These are phyloP conservation scores for Drosophila lacertosa DNA, from an alignment of 1,140 invertebrate genomes.

Conservation along the genomic window DNA sequence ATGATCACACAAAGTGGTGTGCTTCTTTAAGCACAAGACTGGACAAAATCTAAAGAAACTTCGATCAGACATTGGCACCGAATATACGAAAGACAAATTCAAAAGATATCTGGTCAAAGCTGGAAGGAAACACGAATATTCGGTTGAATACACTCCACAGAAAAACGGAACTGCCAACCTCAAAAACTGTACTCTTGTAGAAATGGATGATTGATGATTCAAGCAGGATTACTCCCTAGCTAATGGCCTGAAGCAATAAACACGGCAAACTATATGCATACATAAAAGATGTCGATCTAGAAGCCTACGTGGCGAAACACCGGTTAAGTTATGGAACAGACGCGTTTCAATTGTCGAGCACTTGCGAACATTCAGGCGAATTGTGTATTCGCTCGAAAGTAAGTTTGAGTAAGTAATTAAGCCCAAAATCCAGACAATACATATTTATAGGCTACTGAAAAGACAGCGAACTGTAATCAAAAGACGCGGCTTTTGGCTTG, in stretches of 20 bases:
- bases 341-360: too few species aligned
- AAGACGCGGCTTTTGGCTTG: too few species aligned
- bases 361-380: too few species aligned
- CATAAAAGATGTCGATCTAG: too few species aligned
- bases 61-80: neutral
- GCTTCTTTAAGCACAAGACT: neutral
- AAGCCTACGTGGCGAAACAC: too few species aligned
- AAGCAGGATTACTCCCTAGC: neutral
- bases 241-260: neutral
- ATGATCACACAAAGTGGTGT: neutral
- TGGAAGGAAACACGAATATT: neutral
- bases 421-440: too few species aligned
- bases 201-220: neutral
- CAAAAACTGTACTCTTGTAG: constrained; percentile 19
- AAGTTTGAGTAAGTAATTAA: too few species aligned
- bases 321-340: too few species aligned
- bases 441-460: too few species aligned
- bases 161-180: constrained; percentile 17
- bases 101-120: neutral
- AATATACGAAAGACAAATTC: neutral
- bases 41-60: neutral
- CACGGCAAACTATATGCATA: neutral
- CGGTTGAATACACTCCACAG: constrained; percentile 19
- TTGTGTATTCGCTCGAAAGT: too few species aligned
- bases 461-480: too few species aligned